Percentiles rank a stretch among this genome's conserved stretches.
These are phyloP conservation scores for Catajapyx aquilonaris DNA, from an alignment of 1,140 invertebrate genomes.

Conservation along the genomic window DNA sequence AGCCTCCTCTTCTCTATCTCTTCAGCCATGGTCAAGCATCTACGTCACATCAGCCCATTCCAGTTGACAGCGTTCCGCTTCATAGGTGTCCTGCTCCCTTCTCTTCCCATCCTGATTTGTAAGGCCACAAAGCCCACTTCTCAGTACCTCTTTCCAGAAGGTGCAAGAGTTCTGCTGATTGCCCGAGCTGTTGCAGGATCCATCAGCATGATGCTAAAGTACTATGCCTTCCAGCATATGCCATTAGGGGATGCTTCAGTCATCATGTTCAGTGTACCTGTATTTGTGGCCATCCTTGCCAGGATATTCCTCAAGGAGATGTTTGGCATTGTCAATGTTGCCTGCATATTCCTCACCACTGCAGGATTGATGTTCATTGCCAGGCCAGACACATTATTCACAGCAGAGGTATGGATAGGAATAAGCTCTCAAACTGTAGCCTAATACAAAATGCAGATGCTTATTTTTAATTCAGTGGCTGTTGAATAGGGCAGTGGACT, in stretches of 20 bases:
- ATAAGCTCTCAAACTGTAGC: too few species aligned
- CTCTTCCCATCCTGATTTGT: slow-evolving; percentile 61
- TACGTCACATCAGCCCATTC: slow-evolving; percentile 61
- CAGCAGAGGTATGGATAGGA: too few species aligned
- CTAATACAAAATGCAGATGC: too few species aligned
- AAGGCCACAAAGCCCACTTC: slow-evolving; percentile 13
- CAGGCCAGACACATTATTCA: slow-evolving; percentile 16
- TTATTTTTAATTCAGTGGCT: too few species aligned
- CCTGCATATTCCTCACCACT: slow-evolving; percentile 20
- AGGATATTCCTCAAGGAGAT: slow-evolving; percentile 23
- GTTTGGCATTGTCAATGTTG: slow-evolving; percentile 20
- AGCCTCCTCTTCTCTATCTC: slow-evolving; percentile 72
- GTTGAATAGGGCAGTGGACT: too few species aligned
- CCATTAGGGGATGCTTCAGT: slow-evolving; percentile 23
- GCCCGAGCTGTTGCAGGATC: slow-evolving; percentile 16
- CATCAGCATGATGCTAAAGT: slow-evolving; percentile 19
- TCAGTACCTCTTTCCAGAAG: slow-evolving; percentile 15
- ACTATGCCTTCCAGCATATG: slow-evolving; percentile 20
- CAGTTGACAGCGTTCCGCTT: slow-evolving; percentile 63
- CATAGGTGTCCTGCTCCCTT: slow-evolving; percentile 58
- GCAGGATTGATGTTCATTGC: slow-evolving; percentile 22
- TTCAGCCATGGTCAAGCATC: slow-evolving; percentile 68
- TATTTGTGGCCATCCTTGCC: slow-evolving; percentile 25
- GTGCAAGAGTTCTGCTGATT: slow-evolving; percentile 16
- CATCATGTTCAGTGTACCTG: slow-evolving; percentile 24